These are phyloP conservation scores for Falcaria lacertinaria DNA, from an alignment of 2,888 invertebrate species.

Conservation along the genomic window DNA sequence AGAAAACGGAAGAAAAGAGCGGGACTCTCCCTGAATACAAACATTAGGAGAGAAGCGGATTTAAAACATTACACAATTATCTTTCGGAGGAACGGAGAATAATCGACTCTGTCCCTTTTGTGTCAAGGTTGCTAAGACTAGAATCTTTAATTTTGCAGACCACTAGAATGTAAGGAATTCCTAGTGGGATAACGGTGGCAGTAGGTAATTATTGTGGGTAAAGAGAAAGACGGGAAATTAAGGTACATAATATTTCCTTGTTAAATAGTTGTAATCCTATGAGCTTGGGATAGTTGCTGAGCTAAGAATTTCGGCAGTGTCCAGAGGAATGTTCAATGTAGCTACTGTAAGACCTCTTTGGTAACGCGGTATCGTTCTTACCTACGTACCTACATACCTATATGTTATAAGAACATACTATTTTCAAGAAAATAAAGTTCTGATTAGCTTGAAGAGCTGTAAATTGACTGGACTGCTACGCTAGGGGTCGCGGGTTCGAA, in stretches of 20 bases:
- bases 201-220: constrained; percentile 26
- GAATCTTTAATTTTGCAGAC: constrained; percentile 8
- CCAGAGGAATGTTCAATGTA: background rate
- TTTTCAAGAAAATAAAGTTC: too few relatives aligned
- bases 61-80: constrained; percentile 46
- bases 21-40: constrained; percentile 46
- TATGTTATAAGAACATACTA: too few relatives aligned
- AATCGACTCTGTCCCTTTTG: constrained; percentile 13
- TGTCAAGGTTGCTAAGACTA: constrained; percentile 7
- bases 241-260: constrained; percentile 23
- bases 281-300: constrained; percentile 23
- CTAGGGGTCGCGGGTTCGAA: too few relatives aligned
- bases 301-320: background rate
- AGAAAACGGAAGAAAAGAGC: constrained; percentile 51
- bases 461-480: too few relatives aligned
- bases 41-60: constrained; percentile 53
- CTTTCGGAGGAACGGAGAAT: constrained; percentile 18
- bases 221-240: constrained; percentile 11
- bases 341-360: too few relatives aligned
- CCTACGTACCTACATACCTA: too few relatives aligned
- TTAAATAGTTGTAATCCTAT: constrained; percentile 15
- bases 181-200: constrained; percentile 22
- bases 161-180: constrained; percentile 39
- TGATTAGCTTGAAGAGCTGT: too few relatives aligned
- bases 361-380: too few relatives aligned